Percentiles rank a stretch among this genome's conserved stretches.
These are phyloP conservation scores for Phoxinus dragarum DNA, from an alignment of 2,797 vertebrate species.

Conservation along the genomic window DNA sequence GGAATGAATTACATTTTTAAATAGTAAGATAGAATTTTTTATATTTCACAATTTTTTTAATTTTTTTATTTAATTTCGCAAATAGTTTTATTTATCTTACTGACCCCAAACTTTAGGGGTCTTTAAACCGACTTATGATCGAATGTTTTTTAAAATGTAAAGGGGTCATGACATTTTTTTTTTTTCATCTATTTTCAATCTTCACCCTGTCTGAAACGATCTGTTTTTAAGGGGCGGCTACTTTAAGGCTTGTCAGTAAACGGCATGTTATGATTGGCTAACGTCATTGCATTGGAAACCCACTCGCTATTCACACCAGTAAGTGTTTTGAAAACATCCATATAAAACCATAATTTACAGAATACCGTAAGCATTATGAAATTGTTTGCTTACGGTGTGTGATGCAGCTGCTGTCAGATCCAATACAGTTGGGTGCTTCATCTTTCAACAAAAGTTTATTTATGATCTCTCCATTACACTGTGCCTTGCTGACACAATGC, in stretches of 20 bases:
- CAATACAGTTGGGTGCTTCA: background rate
- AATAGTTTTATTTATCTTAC: background rate
- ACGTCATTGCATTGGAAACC: background rate
- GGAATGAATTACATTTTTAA: background rate
- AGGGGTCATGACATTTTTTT: background rate
- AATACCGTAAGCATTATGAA: background rate
- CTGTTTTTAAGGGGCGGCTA: background rate
- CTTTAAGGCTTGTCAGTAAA: background rate
- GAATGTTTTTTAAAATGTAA: background rate
- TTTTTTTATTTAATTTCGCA: background rate
- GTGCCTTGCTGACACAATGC: background rate
- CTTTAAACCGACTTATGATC: background rate
- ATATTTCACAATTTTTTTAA: background rate
- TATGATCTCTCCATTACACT: no score
- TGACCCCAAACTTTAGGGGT: background rate
- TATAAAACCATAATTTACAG: background rate
- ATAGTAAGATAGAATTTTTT: background rate
- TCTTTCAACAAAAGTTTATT: no score
- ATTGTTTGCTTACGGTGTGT: background rate
- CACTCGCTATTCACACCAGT: background rate
- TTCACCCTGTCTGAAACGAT: background rate
- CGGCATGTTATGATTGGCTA: background rate
- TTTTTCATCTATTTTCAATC: background rate
- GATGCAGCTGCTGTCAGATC: background rate
- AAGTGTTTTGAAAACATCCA: background rate